Percentiles rank a stretch among this genome's conserved stretches.
phyloP scores from a whole-genome alignment of 2,113 vertebrate genomes.

The Hyperopisus bebe region DNA sequence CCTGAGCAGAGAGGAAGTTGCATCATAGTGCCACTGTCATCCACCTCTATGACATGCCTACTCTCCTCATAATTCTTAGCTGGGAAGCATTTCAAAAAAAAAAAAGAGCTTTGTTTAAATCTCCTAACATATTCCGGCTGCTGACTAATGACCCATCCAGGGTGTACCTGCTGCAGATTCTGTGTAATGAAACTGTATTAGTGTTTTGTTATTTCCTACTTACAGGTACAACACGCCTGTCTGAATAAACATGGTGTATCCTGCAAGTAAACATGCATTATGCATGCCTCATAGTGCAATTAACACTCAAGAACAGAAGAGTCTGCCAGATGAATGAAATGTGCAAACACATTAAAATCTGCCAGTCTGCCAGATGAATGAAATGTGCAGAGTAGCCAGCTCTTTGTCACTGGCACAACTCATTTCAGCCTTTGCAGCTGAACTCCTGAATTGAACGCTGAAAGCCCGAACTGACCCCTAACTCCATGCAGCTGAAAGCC shows the following conservation, averaged over 20 bases:
- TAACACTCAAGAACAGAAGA: neutral
- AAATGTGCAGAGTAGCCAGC: neutral
- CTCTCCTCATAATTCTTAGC: neutral
- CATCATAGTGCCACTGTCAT: constrained; percentile 28
- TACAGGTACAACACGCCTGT: neutral
- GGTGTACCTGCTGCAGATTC: neutral
- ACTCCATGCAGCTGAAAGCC: too few relatives aligned
- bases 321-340: neutral
- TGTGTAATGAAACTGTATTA: neutral
- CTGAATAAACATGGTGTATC: neutral
- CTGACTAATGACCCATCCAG: neutral
- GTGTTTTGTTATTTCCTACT: neutral
- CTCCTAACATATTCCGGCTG: constrained; percentile 6
- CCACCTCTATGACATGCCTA: constrained; percentile 8
- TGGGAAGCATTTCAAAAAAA: neutral
- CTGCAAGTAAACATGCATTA: neutral
- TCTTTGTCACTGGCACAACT: neutral
- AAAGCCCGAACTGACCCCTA: neutral
- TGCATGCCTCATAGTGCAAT: neutral
- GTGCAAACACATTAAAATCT: too few relatives aligned
- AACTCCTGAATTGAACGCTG: neutral
- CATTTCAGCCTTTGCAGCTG: neutral
- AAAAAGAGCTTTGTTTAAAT: neutral
- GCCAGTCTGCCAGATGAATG: too few relatives aligned
- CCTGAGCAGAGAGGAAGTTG: constrained; percentile 24